Conservation (phyloP, 2,888 invertebrate genomes). For the Andrena fulva region DNA sequence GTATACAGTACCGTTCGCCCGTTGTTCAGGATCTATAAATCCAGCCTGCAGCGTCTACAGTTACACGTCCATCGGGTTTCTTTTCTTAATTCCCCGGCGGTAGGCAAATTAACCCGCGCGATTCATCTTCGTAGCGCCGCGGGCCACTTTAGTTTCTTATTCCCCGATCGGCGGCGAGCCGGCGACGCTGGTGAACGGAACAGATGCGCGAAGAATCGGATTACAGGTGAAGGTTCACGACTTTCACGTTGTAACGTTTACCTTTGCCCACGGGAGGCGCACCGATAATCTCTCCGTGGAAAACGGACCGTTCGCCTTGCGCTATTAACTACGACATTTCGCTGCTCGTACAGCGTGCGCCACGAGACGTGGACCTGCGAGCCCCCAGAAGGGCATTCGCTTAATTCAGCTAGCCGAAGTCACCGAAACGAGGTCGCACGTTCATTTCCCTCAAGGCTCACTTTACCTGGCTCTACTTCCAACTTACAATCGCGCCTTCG, state of each 20-base stretch:
- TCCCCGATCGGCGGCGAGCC: constrained; percentile 2
- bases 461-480: neutral
- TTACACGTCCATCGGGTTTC: constrained; percentile 47
- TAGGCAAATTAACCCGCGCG: constrained; percentile 63
- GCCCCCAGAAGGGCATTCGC: neutral
- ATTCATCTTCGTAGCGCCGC: constrained; percentile 54
- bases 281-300: constrained; percentile 28
- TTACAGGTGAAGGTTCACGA: constrained; percentile 65
- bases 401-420: neutral
- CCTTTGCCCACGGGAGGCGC: constrained; percentile 44
- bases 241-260: constrained; percentile 55
- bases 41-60: constrained; percentile 50
- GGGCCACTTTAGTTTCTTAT: constrained; percentile 29
- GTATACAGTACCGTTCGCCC: constrained; percentile 48
- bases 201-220: constrained; percentile 66
- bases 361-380: neutral
- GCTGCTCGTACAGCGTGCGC: constrained; percentile 14
- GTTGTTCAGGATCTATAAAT: constrained; percentile 55
- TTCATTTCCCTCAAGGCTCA: neutral
- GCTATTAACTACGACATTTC: constrained; percentile 33
- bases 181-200: constrained; percentile 48
- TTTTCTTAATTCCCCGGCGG: constrained; percentile 59
- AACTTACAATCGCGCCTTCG: neutral
- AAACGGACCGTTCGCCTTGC: constrained; percentile 13
- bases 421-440: neutral